A percentile compares a stretch with the other conserved stretches of the same genome.
phyloP scores from a whole-genome alignment of 1,140 invertebrate genomes.

The Camponotus vicinus region DNA sequence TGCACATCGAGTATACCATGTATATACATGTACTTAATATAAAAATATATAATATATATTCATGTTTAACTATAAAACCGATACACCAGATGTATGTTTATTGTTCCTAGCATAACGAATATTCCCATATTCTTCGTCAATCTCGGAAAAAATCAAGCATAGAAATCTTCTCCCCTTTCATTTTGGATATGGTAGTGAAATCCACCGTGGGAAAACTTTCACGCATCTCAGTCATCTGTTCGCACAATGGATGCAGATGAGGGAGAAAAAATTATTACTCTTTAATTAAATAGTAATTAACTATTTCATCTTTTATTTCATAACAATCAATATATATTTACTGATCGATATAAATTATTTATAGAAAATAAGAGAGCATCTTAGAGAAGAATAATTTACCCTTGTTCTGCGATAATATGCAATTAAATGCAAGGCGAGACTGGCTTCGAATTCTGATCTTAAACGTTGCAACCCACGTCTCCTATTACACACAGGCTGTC shows the following conservation, averaged over 20 bases:
- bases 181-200: conserved; percentile 23
- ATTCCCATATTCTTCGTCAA: conserved; percentile 27
- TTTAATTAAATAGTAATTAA: not conserved
- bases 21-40: conserved; percentile 18
- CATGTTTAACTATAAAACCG: conserved; percentile 11
- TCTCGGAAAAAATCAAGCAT: not conserved
- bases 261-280: not conserved
- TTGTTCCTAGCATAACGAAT: not conserved
- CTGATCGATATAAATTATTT: not conserved
- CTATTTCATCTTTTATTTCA: not conserved
- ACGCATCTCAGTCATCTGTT: not conserved
- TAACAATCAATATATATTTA: not conserved
- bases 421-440: not conserved
- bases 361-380: not conserved
- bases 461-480: conserved; percentile 32
- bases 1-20: not conserved
- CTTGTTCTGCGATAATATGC: not conserved
- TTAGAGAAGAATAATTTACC: not conserved
- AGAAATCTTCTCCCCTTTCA: not conserved
- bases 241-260: not conserved
- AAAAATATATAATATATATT: conserved; percentile 34
- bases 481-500: conserved; percentile 1
- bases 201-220: conserved; percentile 49
- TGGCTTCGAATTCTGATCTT: conserved; percentile 40
- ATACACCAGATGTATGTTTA: not conserved